Percentiles rank a stretch among this genome's conserved stretches.
Evolutionary conservation across 2,888 invertebrate species (phyloP).

Genomic region (Byasa hedistus): DNA sequence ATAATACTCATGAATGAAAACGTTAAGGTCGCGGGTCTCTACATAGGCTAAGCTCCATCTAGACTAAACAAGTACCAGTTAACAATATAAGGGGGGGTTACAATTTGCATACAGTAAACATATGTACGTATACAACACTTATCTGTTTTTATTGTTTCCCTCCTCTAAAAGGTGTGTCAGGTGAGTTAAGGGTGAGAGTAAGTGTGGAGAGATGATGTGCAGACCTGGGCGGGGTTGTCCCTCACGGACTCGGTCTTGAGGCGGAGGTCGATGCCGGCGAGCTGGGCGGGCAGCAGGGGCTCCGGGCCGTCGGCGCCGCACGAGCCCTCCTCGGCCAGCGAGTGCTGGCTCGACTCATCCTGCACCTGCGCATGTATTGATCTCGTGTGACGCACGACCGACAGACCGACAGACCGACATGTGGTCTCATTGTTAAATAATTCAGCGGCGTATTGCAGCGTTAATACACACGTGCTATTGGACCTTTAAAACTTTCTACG

Average conservation of each 20-base stretch:
- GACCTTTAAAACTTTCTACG: too few relatives aligned
- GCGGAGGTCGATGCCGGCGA: constrained; percentile 83
- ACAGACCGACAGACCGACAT: too few relatives aligned
- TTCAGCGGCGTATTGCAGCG: too few relatives aligned
- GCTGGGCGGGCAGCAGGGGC: constrained; percentile 55
- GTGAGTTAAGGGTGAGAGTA: not conserved
- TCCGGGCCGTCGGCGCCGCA: constrained; percentile 54
- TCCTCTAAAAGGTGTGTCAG: too few relatives aligned
- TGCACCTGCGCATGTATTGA: constrained; percentile 79
- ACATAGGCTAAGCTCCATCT: too few relatives aligned
- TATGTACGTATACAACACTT: not conserved
- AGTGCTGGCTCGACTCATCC: constrained; percentile 87
- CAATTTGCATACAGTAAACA: constrained; percentile 19
- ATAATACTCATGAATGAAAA: too few relatives aligned
- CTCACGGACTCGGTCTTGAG: constrained; percentile 82
- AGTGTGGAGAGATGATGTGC: constrained; percentile 15
- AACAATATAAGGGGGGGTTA: too few relatives aligned
- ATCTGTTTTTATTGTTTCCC: too few relatives aligned
- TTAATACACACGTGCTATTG: too few relatives aligned
- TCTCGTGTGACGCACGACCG: not conserved
- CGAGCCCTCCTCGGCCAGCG: constrained; percentile 66
- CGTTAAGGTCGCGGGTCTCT: too few relatives aligned
- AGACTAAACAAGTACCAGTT: too few relatives aligned
- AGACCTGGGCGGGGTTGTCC: constrained; percentile 52
- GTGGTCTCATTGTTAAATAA: too few relatives aligned